phyloP scores from a whole-genome alignment of 2,888 invertebrate species.

The Hirtodrosophila confusa region DNA sequence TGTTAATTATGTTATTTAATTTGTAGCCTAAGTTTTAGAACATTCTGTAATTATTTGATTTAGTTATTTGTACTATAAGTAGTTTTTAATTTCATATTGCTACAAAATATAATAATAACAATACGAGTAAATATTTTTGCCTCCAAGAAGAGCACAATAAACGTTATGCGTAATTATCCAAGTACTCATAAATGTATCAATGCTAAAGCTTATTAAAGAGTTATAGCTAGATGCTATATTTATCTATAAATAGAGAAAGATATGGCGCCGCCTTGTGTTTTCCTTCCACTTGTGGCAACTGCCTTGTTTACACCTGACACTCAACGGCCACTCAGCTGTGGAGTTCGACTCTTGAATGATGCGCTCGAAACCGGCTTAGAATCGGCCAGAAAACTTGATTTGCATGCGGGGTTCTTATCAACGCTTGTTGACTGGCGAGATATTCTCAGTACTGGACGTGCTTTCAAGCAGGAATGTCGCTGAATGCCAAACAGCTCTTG shows the following conservation, averaged over 20 bases:
- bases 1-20: slow-evolving; percentile 69
- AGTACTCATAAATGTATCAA: slow-evolving; percentile 34
- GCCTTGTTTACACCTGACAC: slow-evolving; percentile 22
- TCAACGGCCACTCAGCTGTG: slow-evolving; percentile 32
- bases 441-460: slow-evolving; percentile 42
- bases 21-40: slow-evolving; percentile 61
- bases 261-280: slow-evolving; percentile 15
- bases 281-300: slow-evolving; percentile 6
- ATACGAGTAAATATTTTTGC: slow-evolving; percentile 21
- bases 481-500: slow-evolving; percentile 12
- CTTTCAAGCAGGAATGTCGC: slow-evolving; percentile 55
- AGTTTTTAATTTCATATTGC: slow-evolving; percentile 31
- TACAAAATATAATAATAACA: slow-evolving; percentile 33
- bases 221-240: slow-evolving; percentile 57
- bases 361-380: slow-evolving; percentile 48
- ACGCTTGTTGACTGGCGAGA: not conserved
- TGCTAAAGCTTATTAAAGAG: slow-evolving; percentile 65
- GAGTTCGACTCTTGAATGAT: slow-evolving; percentile 28
- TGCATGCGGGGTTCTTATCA: slow-evolving; percentile 44
- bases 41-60: slow-evolving; percentile 43
- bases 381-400: slow-evolving; percentile 44
- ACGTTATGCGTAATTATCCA: slow-evolving; percentile 33
- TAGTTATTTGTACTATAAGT: slow-evolving; percentile 41
- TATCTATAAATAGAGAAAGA: slow-evolving; percentile 40
- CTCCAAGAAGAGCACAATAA: slow-evolving; percentile 61